Conservation (phyloP, 2,888 invertebrate species). For the Plebejus melissa region DNA sequence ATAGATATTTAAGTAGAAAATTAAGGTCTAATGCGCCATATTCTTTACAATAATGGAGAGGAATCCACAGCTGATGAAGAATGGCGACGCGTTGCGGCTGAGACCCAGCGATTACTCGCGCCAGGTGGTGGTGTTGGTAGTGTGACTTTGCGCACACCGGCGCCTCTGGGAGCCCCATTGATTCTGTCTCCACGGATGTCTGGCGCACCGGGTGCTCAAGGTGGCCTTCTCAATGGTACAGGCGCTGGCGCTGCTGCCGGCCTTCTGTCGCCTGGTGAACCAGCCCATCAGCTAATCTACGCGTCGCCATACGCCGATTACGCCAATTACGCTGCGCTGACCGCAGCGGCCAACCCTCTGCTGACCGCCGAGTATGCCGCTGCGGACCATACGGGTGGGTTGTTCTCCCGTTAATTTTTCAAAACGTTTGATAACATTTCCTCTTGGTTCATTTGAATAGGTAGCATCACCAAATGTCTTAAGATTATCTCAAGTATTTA, state of each 20-base stretch:
- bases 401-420: slow-evolving; percentile 75
- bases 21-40: neutral
- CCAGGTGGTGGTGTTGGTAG: slow-evolving; percentile 78
- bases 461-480: neutral
- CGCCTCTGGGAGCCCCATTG: slow-evolving; percentile 94
- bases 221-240: slow-evolving; percentile 79
- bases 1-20: neutral
- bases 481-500: neutral
- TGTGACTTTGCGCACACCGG: slow-evolving; percentile 81
- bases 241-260: slow-evolving; percentile 64
- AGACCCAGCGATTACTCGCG: slow-evolving; percentile 86
- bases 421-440: slow-evolving; percentile 50
- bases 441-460: neutral
- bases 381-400: slow-evolving; percentile 97
- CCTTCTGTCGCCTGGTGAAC: slow-evolving; percentile 78
- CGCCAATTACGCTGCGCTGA: slow-evolving; percentile 92
- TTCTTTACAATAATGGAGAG: slow-evolving; percentile 33
- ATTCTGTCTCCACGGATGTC: slow-evolving; percentile 95
- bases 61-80: slow-evolving; percentile 87
- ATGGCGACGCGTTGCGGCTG: slow-evolving; percentile 90
- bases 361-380: slow-evolving; percentile 88
- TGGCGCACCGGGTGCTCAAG: slow-evolving; percentile 87
- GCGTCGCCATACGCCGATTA: slow-evolving; percentile 91
- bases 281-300: slow-evolving; percentile 92
- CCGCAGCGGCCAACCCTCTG: slow-evolving; percentile 87